Evolutionary conservation across 2,888 invertebrate genomes (phyloP), one percentile per base, ranked within the genome.

Genomic region (Leptodirus hochenwartii): DNA sequence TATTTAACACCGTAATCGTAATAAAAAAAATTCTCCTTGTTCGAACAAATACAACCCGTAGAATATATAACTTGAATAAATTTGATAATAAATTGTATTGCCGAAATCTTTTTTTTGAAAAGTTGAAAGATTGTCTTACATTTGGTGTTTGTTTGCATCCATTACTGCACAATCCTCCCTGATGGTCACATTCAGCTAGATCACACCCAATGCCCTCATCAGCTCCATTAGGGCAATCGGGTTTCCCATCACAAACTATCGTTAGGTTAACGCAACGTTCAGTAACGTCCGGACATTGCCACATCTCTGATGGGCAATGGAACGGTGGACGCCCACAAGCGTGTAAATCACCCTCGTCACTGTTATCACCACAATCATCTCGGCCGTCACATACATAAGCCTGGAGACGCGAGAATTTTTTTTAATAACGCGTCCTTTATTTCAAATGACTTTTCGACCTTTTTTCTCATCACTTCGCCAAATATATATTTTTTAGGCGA

Each of bases 141-240:
- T 59, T 50, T 0, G 90, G 88, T 0, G 88, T 90, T 49, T 82
- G 78, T 39, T 78, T 76, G 52, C 91, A 88, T 2, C 69, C 70
- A 48, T 80, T 80, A 2, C 81, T 76, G 50, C 93, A 93, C 4
- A 79, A 63, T 0, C 77, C 76, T 1, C 56, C 57, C 44, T 75
- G 76, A 47, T 77, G 75, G 25, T 65, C 58, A 47, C 88, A 88
- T 45, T 84, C 79, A 1, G 69, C 70, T 27, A 82, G 62, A 43
- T 79, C 85, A 49, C 98, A 95, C 29, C 79, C 77, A 5, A 76
- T 69, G 20, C 95, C 93, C 65, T 98, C 96, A 48, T 91, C 90
- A 0, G 75, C 72, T 1, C 85, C 88, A 47, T 88, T 88, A 0
- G 95, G 95, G 54, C 96, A 98, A 47, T 95, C 87, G 0, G 64